Conservation (phyloP, 1,140 invertebrate genomes). For the Berghia stephanieae region DNA sequence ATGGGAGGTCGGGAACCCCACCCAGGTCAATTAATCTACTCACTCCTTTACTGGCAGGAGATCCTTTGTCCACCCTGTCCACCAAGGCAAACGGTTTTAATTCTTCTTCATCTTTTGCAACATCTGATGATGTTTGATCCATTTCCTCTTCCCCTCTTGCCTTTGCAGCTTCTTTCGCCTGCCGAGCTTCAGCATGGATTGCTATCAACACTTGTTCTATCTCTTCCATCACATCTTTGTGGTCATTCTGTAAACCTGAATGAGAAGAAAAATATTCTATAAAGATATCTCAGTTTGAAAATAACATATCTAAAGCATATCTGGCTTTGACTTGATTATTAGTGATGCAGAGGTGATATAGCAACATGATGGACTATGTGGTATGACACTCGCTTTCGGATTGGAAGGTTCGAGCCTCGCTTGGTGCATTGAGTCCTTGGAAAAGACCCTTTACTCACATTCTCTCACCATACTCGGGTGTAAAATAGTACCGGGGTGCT, state of each 20-base stretch:
- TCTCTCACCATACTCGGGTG: too few species aligned
- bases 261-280: not conserved
- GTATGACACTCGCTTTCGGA: too few species aligned
- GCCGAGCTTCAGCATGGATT: slow-evolving; percentile 67
- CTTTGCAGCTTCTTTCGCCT: slow-evolving; percentile 1
- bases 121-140: too few species aligned
- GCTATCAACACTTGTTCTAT: slow-evolving; percentile 81
- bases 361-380: too few species aligned
- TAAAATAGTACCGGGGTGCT: too few species aligned
- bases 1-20: not conserved
- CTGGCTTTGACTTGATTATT: too few species aligned
- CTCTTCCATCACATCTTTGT: slow-evolving; percentile 83
- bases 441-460: too few species aligned
- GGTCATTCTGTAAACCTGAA: slow-evolving; percentile 89
- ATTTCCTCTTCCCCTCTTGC: not conserved
- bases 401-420: too few species aligned
- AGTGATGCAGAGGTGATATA: too few species aligned
- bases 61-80: slow-evolving; percentile 78
- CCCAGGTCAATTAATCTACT: slow-evolving; percentile 53
- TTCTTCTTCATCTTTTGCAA: too few species aligned
- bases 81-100: slow-evolving; percentile 76
- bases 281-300: not conserved
- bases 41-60: slow-evolving; percentile 83
- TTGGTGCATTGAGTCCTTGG: too few species aligned
- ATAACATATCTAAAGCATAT: too few species aligned